Evolutionary conservation across 2,888 invertebrate species (phyloP).

Genomic region (Chrysotoxum bicinctum): DNA sequence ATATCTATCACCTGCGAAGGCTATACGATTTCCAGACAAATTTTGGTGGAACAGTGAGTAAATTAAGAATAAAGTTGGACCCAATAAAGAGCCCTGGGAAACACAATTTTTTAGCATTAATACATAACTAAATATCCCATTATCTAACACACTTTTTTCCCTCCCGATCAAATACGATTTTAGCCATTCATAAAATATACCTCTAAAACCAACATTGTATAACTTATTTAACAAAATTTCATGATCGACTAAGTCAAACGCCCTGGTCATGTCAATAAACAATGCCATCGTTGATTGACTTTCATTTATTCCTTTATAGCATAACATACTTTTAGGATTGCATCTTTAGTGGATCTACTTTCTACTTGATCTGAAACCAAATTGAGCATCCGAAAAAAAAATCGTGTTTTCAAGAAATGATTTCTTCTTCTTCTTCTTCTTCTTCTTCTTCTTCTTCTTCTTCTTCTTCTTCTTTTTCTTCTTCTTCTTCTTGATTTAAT

Average conservation of each 20-base stretch:
- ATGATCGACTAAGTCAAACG: background rate
- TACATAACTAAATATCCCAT: no score
- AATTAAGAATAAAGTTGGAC: background rate
- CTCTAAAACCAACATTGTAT: conserved; percentile 1
- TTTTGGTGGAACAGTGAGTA: background rate
- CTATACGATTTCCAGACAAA: background rate
- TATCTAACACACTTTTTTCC: no score
- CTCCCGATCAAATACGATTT: no score
- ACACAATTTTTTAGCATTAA: no score
- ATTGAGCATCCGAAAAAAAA: background rate
- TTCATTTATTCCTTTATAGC: no score
- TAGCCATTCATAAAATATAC: no score
- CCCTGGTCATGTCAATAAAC: no score
- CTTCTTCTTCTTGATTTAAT: background rate
- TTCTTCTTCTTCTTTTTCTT: no score
- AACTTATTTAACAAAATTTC: background rate
- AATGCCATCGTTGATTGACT: no score
- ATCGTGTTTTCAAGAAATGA: background rate
- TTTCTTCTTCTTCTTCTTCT: no score
- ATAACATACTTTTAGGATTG: background rate
- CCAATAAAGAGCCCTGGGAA: background rate
- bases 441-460: no score
- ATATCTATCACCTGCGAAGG: background rate
- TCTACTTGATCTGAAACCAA: background rate
- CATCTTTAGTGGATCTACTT: background rate